Evolutionary conservation across 2,888 invertebrate genomes (phyloP).

Genomic region (Phragmatobia fuliginosa): DNA sequence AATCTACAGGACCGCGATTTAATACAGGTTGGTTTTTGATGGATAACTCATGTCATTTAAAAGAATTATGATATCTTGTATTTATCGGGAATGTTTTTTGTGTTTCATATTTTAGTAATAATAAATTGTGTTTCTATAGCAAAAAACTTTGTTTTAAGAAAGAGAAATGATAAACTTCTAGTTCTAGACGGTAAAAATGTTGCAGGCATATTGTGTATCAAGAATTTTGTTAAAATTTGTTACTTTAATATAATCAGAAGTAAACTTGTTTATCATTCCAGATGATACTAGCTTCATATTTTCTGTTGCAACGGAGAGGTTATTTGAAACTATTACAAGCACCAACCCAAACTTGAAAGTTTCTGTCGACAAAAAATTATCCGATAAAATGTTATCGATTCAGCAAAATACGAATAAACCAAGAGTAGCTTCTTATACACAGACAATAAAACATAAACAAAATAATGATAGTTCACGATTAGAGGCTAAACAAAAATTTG

Average conservation of each 20-base stretch:
- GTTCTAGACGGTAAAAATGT: neutral
- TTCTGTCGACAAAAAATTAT: conserved; percentile 71
- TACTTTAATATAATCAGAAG: neutral
- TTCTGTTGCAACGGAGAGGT: conserved; percentile 41
- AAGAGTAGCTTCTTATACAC: conserved; percentile 40
- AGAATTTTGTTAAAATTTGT: neutral
- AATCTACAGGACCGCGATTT: conserved; percentile 11
- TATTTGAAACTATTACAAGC: conserved; percentile 49
- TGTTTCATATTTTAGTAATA: conserved; percentile 68
- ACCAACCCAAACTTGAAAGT: conserved; percentile 62
- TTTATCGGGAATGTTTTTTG: conserved; percentile 77
- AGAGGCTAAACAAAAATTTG: conserved; percentile 58
- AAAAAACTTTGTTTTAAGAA: conserved; percentile 52
- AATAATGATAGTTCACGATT: conserved; percentile 61
- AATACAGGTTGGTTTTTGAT: conserved; percentile 11
- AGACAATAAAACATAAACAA: conserved; percentile 50
- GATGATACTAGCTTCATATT: conserved; percentile 46
- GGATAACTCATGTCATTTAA: conserved; percentile 50
- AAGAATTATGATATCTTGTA: conserved; percentile 62
- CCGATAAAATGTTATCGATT: conserved; percentile 71
- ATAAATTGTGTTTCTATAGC: conserved; percentile 52
- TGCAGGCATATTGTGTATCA: neutral
- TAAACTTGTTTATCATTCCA: conserved; percentile 32
- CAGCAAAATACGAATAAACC: conserved; percentile 66
- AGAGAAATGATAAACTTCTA: conserved; percentile 9